Base-by-base conservation (phyloP, 2,888 invertebrate genomes). In the Aradus depressus region DNA sequence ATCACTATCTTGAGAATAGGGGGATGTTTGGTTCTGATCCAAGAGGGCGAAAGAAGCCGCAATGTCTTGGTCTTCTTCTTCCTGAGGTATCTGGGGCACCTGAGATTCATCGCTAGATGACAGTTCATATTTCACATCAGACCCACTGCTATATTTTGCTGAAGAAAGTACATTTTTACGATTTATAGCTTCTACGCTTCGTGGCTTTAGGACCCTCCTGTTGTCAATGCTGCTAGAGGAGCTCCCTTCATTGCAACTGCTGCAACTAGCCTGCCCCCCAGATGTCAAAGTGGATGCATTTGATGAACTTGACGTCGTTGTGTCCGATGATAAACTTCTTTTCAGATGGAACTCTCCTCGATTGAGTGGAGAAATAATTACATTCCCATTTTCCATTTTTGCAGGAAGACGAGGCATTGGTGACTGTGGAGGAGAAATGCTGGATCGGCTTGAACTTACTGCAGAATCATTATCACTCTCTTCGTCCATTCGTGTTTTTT, bases 381-480 rank as follows among this genome's bases (percentile, higher is more conserved):
- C 61, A 67, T 59, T 63, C 59, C 68, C 62, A 71, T 66, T 62
- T 71, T 65, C 59, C 72, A 64, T 41, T 68, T 64, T 70, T 73
- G 66, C 68, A 53, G 72, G 70, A 55, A 75, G 76, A n/a, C n/a
- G n/a, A 48, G 76, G 71, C n/a, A 77, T 77, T 58, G 83, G 83
- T 22, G 88, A 86, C 58, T 79, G 77, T 54, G 79, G 80, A 57
- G 81, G 79, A 3, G 84, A 84, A 59, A 83, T 76, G 65, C 83
- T 83, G 38, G 85, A 87, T 48, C 85, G 80, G 60, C 84, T 84
- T 42, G 84, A 84, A 65, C 88, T 88, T 65, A 89, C 84, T 3
- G 88, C 88, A 23, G 88, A 89, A 67, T 90, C 89, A 62, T 86
- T 87, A 66, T 89, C 89, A 62, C 84, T 84, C 60, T 85, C 85